Base-by-base conservation (phyloP, 2,888 invertebrate genomes). In the Ormyrus nitidulus region DNA sequence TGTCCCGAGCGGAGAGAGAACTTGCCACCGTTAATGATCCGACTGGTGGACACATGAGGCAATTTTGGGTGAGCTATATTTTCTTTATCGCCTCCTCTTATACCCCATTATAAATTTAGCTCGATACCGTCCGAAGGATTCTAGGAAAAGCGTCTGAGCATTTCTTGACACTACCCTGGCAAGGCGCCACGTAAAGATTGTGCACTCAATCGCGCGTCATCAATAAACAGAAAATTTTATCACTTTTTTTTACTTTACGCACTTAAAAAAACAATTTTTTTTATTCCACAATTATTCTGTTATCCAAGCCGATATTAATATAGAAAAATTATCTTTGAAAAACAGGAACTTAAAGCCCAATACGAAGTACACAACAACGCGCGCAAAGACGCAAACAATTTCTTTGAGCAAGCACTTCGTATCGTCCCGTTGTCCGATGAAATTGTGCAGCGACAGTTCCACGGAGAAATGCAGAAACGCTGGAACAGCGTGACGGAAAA, bases 341-440 rank as follows among this genome's bases (percentile, higher is more conserved):
- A 71, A 0, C 84, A 93, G 93, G 97, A 97, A 91, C 90, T 97
- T 65, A 96, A 96, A 89, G 97, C 96, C 0, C 96, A 96, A 85
- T 95, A 96, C 86, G 96, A 96, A 91, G 94, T 96, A 46, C 93
- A 96, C 88, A 96, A 95, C 84, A 94, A 94, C 83, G 92, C 96
- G 69, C 93, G 94, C 73, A 94, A 94, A 80, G 95, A 96, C 84
- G 94, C 95, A 0, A 94, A 94, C 19, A 92, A 93, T 62, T 94
- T 94, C 81, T 94, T 97, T 85, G 96, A 96, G 86, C 95, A 95
- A 85, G 94, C 96, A 0, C 89, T 97, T 79, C 93, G 94, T 88
- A 94, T 96, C 6, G 92, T 97, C 62, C 95, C 96, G 0, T 92
- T 97, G n/a, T 94, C 96, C 0, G 97, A 97, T 86, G 96, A 96